Base-by-base conservation (phyloP, 2,113 vertebrate species). In the Drymodes brunneopygia region DNA sequence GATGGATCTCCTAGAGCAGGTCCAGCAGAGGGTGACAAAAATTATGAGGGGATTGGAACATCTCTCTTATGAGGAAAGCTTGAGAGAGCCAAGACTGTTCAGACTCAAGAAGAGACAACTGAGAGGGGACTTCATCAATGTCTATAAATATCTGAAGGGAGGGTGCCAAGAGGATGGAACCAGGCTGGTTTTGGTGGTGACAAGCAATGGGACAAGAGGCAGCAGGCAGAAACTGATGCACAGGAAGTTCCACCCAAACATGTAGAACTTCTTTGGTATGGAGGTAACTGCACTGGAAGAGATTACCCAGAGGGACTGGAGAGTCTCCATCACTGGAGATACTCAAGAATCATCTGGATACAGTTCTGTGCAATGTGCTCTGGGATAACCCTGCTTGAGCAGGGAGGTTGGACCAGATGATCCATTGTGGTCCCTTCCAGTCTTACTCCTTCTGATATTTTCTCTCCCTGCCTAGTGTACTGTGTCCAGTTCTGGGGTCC, bases 1-100 rank as follows among this genome's bases (percentile, higher is more conserved):
- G 18, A 25, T 5, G 16, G 4, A 70, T 14, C 7, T 54, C 11
- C 9, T 54, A 0, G 5, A 70, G 9, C 0, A 1, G 11, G 27
- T 64, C 6, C 24, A 58, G 31, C 21, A 35, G 13, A 54, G 7
- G 2, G 11, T 18, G 11, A 58, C 6, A 4, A 54, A 79, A 15
- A 54, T 25, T 4, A 20, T 48, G 35, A 7, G 6, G 4, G 13
- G 2, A 88, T 22, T 42, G 15, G 28, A 86, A 1, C 8, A 60
- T 5, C 21, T 70, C 5, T 9, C 4, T 3, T 15, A 20, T 11
- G 24, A 54, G 9, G 6, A 73, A 54, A 54, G 38, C 18, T 2
- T 81, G 50, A 75, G 19, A 13, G 3, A 42, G 13, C 24, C 42
- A 22, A 16, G 19, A 12, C 12, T 58, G 31, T 73, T 36, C 12